Conservation (phyloP, 2,888 invertebrate genomes). For the Drosophila anceps region DNA sequence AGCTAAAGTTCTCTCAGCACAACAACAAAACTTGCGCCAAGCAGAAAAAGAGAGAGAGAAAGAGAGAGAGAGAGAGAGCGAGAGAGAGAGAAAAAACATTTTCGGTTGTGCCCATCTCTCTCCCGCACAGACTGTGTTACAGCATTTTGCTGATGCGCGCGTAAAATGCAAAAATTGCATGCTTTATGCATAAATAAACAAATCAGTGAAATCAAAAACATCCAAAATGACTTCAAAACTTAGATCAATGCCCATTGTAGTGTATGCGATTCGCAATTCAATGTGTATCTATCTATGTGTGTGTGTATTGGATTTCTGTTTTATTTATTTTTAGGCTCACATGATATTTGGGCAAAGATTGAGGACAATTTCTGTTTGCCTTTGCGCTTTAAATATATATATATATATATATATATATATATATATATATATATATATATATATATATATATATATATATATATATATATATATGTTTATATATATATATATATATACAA, state of each 20-base stretch:
- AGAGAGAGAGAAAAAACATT: background rate
- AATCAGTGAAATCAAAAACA: conserved; percentile 82
- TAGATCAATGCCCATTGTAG: conserved; percentile 71
- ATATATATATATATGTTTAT: too few species aligned
- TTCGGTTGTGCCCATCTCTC: background rate
- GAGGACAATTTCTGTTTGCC: conserved; percentile 30
- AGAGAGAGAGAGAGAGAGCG: background rate
- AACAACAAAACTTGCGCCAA: conserved; percentile 9
- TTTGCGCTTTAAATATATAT: background rate
- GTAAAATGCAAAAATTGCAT: conserved; percentile 75
- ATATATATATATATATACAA: background rate
- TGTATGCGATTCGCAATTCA: conserved; percentile 31
- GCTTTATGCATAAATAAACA: conserved; percentile 81
- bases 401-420: background rate
- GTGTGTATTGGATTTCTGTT: conserved; percentile 28
- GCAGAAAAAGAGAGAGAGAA: background rate
- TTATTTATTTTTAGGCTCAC: conserved; percentile 54
- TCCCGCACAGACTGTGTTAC: conserved; percentile 17
- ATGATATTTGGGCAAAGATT: conserved; percentile 25
- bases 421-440: too few species aligned
- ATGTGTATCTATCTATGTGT: background rate
- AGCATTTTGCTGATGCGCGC: conserved; percentile 72
- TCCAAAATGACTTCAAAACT: conserved; percentile 77
- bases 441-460: too few species aligned
- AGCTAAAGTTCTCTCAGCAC: conserved; percentile 44